Percentiles rank a stretch among this genome's conserved stretches.
Conservation (phyloP, 2,797 vertebrate genomes). For the Phalanger gymnotis region DNA sequence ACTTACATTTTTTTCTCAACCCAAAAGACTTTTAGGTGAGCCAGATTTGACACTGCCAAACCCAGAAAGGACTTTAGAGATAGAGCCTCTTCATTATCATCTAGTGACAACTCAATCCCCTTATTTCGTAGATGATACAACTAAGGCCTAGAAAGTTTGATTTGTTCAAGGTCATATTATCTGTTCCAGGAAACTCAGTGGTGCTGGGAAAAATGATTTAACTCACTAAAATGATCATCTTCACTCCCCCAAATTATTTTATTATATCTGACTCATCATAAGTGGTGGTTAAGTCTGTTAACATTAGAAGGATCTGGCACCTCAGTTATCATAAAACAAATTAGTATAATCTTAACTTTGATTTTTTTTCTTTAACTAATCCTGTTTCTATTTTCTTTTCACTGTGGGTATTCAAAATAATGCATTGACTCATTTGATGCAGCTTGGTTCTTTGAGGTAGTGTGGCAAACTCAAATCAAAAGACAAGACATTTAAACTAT, state of each 20-base stretch:
- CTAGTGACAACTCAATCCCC: neutral
- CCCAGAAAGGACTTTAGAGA: neutral
- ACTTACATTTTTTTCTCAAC: neutral
- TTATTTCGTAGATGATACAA: neutral
- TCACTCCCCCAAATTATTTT: neutral
- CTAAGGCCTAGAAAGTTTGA: neutral
- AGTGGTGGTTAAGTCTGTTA: neutral
- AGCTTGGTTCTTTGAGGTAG: neutral
- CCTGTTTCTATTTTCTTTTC: neutral
- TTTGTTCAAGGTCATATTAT: neutral
- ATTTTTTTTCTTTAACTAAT: neutral
- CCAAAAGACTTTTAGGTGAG: neutral
- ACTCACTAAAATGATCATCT: neutral
- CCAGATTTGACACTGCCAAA: neutral
- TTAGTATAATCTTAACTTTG: neutral
- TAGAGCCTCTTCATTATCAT: neutral
- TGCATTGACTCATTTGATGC: too few relatives aligned
- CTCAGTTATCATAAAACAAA: neutral
- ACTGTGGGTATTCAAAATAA: neutral
- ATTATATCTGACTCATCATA: neutral
- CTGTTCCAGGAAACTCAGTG: neutral
- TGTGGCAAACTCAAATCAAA: neutral
- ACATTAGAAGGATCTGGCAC: neutral
- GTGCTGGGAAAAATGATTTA: neutral
- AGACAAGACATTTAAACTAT: neutral